Percentiles rank a stretch among this genome's conserved stretches.
Conservation (phyloP, 2,888 invertebrate genomes). For the Salpingus planirostris region DNA sequence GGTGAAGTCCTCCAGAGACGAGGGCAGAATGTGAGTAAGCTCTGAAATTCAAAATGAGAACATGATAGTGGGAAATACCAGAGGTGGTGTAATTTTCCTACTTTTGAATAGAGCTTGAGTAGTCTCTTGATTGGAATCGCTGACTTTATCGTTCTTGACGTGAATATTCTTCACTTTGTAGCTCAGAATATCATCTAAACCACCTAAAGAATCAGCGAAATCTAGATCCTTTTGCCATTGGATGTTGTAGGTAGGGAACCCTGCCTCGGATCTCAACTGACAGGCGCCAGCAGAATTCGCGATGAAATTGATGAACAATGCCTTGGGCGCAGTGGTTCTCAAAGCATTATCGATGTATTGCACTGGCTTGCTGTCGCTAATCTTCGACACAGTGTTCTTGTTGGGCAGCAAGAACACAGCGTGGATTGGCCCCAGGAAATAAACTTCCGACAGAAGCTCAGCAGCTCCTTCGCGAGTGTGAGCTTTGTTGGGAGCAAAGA, state of each 20-base stretch:
- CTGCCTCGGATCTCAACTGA: slow-evolving; percentile 29
- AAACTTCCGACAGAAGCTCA: slow-evolving; percentile 28
- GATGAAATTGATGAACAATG: slow-evolving; percentile 34
- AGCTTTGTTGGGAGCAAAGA: slow-evolving; percentile 28
- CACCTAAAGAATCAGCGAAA: slow-evolving; percentile 27
- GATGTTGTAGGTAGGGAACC: slow-evolving; percentile 33
- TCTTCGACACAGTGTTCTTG: slow-evolving; percentile 19
- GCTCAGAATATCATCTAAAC: slow-evolving; percentile 32
- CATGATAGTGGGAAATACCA: not conserved
- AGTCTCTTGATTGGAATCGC: slow-evolving; percentile 29
- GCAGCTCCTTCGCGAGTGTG: slow-evolving; percentile 28
- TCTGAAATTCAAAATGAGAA: slow-evolving; percentile 20
- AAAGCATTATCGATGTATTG: slow-evolving; percentile 34
- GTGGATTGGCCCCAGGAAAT: slow-evolving; percentile 30
- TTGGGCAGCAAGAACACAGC: slow-evolving; percentile 32
- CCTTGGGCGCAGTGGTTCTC: slow-evolving; percentile 33
- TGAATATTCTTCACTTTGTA: slow-evolving; percentile 27
- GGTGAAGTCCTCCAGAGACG: slow-evolving; percentile 26
- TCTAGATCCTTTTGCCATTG: slow-evolving; percentile 29
- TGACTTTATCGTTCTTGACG: slow-evolving; percentile 29
- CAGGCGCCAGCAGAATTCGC: slow-evolving; percentile 30
- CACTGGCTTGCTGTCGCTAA: slow-evolving; percentile 30
- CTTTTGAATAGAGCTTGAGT: slow-evolving; percentile 35
- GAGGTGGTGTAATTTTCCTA: slow-evolving; percentile 18
- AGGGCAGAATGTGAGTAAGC: slow-evolving; percentile 31